These are phyloP conservation scores for Chaetura pelagica DNA, from an alignment of 2,113 vertebrate species.

Conservation along the genomic window DNA sequence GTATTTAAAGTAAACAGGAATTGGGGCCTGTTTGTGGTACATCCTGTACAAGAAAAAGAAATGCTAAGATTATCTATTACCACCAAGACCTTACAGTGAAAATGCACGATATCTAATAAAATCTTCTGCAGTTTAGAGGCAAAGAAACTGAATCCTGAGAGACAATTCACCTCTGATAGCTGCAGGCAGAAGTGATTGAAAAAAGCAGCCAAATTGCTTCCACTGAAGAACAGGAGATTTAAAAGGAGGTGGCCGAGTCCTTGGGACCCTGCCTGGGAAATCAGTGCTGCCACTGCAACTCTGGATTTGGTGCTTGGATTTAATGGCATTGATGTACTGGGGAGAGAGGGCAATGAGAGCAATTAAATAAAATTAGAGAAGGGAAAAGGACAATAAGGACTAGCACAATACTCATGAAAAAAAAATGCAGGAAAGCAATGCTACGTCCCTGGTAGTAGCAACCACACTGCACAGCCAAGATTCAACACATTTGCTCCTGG, in stretches of 20 bases:
- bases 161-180: neutral
- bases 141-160: neutral
- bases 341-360: neutral
- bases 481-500: neutral
- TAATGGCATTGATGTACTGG: neutral
- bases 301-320: neutral
- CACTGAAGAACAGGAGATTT: neutral
- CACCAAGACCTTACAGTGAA: neutral
- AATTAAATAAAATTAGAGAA: neutral
- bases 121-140: neutral
- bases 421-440: neutral
- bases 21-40: neutral
- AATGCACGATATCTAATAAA: neutral
- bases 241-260: neutral
- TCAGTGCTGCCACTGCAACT: neutral
- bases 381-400: neutral
- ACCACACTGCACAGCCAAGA: neutral
- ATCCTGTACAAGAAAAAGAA: constrained; percentile 32
- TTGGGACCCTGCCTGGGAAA: neutral
- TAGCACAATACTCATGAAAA: neutral
- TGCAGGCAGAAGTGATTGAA: neutral
- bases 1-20: constrained; percentile 59
- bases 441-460: neutral
- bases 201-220: neutral
- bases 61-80: constrained; percentile 2